Conservation (phyloP, 2,113 vertebrate genomes). For the Rhinopomastus cyanomelas region DNA sequence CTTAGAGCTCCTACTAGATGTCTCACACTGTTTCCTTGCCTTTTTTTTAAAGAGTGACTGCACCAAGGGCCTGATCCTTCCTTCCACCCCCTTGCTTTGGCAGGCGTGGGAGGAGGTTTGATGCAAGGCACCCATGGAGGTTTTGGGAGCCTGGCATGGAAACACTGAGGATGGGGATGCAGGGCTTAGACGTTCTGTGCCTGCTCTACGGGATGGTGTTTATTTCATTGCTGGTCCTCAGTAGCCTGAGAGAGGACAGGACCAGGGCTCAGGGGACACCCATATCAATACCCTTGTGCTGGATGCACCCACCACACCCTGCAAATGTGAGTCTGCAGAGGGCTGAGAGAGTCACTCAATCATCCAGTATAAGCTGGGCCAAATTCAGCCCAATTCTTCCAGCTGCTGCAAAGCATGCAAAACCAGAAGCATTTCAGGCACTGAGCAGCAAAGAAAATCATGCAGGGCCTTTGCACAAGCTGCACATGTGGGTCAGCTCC, state of each 20-base stretch:
- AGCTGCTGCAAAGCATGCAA: not conserved
- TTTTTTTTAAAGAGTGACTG: not conserved
- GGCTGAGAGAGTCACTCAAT: not conserved
- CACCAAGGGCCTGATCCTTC: not conserved
- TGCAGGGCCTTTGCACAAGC: not conserved
- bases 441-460: rapidly evolving
- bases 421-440: not conserved
- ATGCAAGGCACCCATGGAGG: not conserved
- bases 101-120: conserved; percentile 7
- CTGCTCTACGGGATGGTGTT: not conserved
- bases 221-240: not conserved
- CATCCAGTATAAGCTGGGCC: not conserved
- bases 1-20: not conserved
- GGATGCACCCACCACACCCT: not conserved
- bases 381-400: not conserved
- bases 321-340: rapidly evolving
- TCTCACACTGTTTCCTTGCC: not conserved
- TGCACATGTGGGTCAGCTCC: rapidly evolving
- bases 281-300: rapidly evolving
- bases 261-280: rapidly evolving
- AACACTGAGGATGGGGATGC: not conserved
- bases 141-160: not conserved
- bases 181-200: rapidly evolving
- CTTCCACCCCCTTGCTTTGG: not conserved
- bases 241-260: not conserved